Conservation (phyloP, 1,140 invertebrate genomes). For the Drosophila kikkawai region DNA sequence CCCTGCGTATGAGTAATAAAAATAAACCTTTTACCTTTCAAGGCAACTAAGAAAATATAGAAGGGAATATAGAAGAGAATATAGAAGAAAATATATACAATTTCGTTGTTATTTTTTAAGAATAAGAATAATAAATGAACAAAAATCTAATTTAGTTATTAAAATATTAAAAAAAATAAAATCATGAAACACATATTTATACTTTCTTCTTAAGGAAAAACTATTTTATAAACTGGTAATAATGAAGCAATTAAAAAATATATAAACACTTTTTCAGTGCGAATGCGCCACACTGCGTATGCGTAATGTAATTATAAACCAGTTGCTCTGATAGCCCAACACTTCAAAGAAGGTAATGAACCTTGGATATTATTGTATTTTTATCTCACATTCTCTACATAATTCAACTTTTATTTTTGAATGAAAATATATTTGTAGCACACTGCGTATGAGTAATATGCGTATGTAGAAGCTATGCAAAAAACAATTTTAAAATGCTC, state of each 20-base stretch:
- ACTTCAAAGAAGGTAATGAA: constrained; percentile 15
- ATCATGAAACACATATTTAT: no score
- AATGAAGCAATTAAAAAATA: constrained; percentile 1
- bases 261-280: background rate
- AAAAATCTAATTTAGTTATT: background rate
- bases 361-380: constrained; percentile 3
- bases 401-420: background rate
- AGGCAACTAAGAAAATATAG: background rate
- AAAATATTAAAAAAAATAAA: no score
- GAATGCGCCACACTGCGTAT: constrained; percentile 17
- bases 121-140: background rate
- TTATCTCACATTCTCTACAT: constrained; percentile 1
- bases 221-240: constrained; percentile 1
- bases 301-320: constrained; percentile 18
- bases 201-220: background rate
- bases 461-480: background rate
- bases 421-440: background rate
- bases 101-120: background rate
- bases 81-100: background rate
- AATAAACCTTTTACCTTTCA: background rate
- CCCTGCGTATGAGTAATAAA: constrained; percentile 16
- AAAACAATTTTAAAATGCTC: background rate
- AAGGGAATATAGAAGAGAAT: background rate
- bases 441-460: constrained; percentile 24
- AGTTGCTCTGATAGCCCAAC: constrained; percentile 18